Percentiles rank a stretch among this genome's conserved stretches.
Conservation (phyloP, 2,888 invertebrate genomes). For the Leptogaster cylindrica region DNA sequence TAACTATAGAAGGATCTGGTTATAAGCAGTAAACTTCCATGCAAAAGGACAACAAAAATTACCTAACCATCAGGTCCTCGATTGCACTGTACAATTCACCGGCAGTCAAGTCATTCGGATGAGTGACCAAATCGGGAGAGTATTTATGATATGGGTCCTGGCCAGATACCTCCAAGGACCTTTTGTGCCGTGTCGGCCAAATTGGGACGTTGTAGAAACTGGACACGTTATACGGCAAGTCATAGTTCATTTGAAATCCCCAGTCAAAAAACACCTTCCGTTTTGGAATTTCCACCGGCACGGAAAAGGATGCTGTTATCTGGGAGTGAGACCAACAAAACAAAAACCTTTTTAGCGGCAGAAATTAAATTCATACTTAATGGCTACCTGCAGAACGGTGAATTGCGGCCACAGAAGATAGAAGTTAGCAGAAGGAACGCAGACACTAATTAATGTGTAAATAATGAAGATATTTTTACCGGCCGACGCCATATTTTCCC, state of each 20-base stretch:
- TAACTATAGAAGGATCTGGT: no score
- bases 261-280: conserved; percentile 58
- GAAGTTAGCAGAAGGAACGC: background rate
- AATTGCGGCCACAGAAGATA: conserved; percentile 27
- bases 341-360: background rate
- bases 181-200: conserved; percentile 52
- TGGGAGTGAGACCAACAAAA: conserved; percentile 41
- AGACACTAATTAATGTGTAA: conserved; percentile 20
- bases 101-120: conserved; percentile 59
- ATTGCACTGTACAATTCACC: conserved; percentile 58
- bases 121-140: conserved; percentile 44
- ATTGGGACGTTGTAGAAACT: conserved; percentile 58
- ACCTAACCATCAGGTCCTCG: conserved; percentile 53
- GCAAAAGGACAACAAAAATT: background rate
- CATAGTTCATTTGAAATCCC: conserved; percentile 60
- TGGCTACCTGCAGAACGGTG: conserved; percentile 19
- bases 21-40: conserved; percentile 49
- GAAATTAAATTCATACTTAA: background rate
- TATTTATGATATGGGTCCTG: conserved; percentile 36
- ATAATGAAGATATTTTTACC: background rate
- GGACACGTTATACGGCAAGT: conserved; percentile 53
- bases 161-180: conserved; percentile 33
- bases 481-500: background rate
- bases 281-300: conserved; percentile 56
- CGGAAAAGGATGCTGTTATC: conserved; percentile 57